Conservation (phyloP, 2,113 vertebrate species). For the Seriola dumerili region DNA sequence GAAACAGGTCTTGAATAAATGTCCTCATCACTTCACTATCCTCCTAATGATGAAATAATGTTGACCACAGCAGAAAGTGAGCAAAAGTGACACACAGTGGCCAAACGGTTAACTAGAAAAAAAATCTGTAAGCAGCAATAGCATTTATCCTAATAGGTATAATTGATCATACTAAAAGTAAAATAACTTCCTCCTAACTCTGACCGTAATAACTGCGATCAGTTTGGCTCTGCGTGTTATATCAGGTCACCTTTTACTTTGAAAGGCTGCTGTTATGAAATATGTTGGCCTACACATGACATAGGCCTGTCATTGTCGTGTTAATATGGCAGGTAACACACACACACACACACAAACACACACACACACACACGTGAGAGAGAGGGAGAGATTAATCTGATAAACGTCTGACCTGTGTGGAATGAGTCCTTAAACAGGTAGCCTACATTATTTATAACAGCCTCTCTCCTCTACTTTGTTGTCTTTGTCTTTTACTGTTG, state of each 20-base stretch:
- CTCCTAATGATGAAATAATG: background rate
- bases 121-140: background rate
- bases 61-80: background rate
- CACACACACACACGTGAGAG: background rate
- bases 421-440: background rate
- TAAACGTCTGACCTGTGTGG: background rate
- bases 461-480: background rate
- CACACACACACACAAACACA: background rate
- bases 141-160: background rate
- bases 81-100: slow-evolving; percentile 46
- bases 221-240: background rate
- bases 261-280: no score
- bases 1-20: background rate
- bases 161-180: background rate
- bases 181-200: background rate
- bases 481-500: no score
- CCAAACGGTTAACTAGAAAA: background rate
- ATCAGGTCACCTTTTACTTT: background rate
- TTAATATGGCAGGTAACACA: no score
- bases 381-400: background rate
- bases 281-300: no score
- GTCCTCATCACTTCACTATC: background rate
- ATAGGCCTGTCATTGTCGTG: no score
- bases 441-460: background rate
- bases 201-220: background rate